A percentile compares a stretch with the other conserved stretches of the same genome.
These are phyloP conservation scores for Eupithecia insigniata DNA, from an alignment of 2,888 invertebrate genomes.

Conservation along the genomic window DNA sequence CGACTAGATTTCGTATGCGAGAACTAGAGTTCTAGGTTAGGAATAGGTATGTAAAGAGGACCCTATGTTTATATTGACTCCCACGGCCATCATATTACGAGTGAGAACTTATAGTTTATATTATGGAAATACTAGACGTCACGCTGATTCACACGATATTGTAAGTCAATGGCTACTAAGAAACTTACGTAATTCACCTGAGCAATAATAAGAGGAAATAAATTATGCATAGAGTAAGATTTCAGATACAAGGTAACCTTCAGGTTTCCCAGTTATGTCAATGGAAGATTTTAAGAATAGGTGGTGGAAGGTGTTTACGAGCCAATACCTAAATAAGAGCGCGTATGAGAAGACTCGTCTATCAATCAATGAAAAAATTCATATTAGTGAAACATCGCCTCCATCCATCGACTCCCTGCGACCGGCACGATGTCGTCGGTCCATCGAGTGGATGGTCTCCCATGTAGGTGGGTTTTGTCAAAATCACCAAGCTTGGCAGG, in stretches of 20 bases:
- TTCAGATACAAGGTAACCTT: constrained; percentile 6
- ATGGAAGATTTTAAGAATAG: not conserved
- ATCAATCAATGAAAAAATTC: not conserved
- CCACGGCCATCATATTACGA: not conserved
- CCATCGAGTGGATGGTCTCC: too few relatives aligned
- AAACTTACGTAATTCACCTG: constrained; percentile 10
- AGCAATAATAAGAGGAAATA: constrained; percentile 10
- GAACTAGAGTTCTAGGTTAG: too few relatives aligned
- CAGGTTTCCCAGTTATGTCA: constrained; percentile 3
- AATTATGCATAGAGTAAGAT: not conserved
- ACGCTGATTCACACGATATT: not conserved
- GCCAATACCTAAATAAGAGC: not conserved
- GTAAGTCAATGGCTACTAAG: constrained; percentile 8
- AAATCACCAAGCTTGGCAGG: too few relatives aligned
- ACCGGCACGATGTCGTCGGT: too few relatives aligned
- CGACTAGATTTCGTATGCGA: too few relatives aligned
- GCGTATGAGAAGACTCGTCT: not conserved
- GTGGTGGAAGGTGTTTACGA: not conserved
- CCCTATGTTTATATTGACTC: too few relatives aligned
- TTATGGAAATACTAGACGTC: constrained; percentile 2
- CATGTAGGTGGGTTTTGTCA: too few relatives aligned
- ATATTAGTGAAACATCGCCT: too few relatives aligned
- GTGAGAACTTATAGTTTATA: not conserved
- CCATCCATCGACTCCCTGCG: too few relatives aligned
- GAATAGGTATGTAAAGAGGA: too few relatives aligned